Conservation (phyloP, 2,888 invertebrate species). For the Dolichomitus sp. region DNA sequence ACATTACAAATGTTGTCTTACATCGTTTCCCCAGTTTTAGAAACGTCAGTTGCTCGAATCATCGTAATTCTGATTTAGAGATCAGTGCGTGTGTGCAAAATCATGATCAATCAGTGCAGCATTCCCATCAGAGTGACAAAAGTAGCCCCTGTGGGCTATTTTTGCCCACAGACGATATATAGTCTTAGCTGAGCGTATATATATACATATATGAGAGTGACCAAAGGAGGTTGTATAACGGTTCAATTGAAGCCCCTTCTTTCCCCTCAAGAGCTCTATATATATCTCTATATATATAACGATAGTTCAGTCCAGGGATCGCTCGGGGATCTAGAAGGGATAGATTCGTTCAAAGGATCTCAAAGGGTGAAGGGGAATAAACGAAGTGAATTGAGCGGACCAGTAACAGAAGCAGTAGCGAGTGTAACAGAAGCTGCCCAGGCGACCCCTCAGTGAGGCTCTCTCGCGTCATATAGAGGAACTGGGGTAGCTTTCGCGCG, state of each 20-base stretch:
- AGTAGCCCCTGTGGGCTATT: constrained; percentile 50
- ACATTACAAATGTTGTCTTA: no score
- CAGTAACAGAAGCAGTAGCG: constrained; percentile 26
- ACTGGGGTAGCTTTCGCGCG: constrained; percentile 50
- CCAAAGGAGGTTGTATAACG: constrained; percentile 45
- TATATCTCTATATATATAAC: constrained; percentile 1
- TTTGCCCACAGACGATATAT: constrained; percentile 17
- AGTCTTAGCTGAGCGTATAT: constrained; percentile 10
- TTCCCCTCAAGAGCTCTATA: constrained; percentile 20
- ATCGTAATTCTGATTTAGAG: not conserved
- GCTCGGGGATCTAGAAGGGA: constrained; percentile 56
- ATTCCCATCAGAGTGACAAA: constrained; percentile 11
- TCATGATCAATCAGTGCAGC: constrained; percentile 51
- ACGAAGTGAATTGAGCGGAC: constrained; percentile 54
- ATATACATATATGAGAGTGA: constrained; percentile 41
- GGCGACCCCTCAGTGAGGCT: constrained; percentile 2
- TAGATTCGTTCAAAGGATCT: constrained; percentile 78
- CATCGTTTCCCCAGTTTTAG: no score
- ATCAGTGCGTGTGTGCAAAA: constrained; percentile 24
- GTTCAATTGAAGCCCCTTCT: constrained; percentile 46
- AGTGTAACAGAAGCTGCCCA: constrained; percentile 24
- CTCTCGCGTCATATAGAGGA: constrained; percentile 5
- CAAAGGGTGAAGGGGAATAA: constrained; percentile 69
- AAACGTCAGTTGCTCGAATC: not conserved
- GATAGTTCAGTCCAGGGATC: constrained; percentile 40